These are phyloP conservation scores for Cygnus olor DNA, from an alignment of 2,797 vertebrate species.

Conservation along the genomic window DNA sequence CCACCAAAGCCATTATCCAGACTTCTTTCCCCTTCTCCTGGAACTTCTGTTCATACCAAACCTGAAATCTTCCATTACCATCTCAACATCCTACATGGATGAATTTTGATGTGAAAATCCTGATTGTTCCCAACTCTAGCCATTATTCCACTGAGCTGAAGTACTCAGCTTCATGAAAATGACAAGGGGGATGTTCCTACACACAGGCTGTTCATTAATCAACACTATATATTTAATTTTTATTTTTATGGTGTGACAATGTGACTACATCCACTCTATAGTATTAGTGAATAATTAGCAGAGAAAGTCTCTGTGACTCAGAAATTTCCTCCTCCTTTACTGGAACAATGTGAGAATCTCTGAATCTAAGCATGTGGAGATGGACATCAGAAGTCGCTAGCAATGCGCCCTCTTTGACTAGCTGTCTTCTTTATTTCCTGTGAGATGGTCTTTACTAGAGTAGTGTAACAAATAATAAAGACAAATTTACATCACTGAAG, in stretches of 20 bases:
- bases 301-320: neutral
- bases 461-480: neutral
- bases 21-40: neutral
- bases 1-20: neutral
- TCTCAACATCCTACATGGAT: neutral
- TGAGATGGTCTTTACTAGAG: neutral
- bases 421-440: neutral
- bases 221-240: neutral
- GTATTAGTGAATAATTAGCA: neutral
- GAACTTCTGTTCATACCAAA: neutral
- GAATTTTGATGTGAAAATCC: neutral
- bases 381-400: neutral
- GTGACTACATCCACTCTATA: neutral
- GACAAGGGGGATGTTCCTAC: neutral
- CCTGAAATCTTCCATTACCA: neutral
- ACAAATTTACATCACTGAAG: neutral
- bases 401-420: neutral
- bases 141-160: neutral
- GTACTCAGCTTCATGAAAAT: neutral
- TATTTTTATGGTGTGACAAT: neutral
- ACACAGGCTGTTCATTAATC: neutral
- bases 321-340: neutral
- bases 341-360: neutral
- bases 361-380: accelerated
- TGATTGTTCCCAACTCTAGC: neutral